phyloP scores from a whole-genome alignment of 2,113 vertebrate species.

The Xenopus borealis region DNA sequence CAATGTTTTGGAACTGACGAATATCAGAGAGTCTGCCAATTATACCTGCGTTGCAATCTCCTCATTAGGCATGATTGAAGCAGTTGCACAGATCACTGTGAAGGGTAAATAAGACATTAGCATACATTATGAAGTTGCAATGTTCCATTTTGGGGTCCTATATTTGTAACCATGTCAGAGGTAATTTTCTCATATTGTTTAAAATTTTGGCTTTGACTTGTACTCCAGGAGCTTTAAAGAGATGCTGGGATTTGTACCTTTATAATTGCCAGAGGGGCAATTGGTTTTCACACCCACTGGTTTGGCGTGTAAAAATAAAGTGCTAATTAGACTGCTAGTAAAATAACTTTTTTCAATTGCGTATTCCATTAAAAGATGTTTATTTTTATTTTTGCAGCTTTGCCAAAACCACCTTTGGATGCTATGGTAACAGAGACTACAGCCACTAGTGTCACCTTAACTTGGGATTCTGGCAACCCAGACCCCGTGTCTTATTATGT shows the following conservation, averaged over 20 bases:
- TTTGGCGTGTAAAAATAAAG: too few relatives aligned
- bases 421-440: conserved; percentile 92
- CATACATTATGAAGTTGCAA: too few relatives aligned
- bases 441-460: conserved; percentile 94
- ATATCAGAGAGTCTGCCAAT: conserved; percentile 86
- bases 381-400: conserved; percentile 64
- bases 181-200: not conserved
- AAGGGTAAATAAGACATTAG: conserved; percentile 74
- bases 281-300: too few relatives aligned
- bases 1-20: conserved; percentile 88
- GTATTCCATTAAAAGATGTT: too few relatives aligned
- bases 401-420: conserved; percentile 85
- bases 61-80: conserved; percentile 89
- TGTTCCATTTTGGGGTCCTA: too few relatives aligned
- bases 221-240: too few relatives aligned
- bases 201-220: too few relatives aligned
- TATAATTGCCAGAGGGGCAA: too few relatives aligned
- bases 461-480: conserved; percentile 92
- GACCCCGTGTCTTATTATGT: conserved; percentile 91
- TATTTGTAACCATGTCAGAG: too few relatives aligned
- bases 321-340: too few relatives aligned
- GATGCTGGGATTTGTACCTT: too few relatives aligned
- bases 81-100: conserved; percentile 88
- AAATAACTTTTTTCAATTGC: too few relatives aligned
- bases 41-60: conserved; percentile 97